Base-by-base conservation (phyloP, 2,888 invertebrate genomes). In the Cabera pusaria region DNA sequence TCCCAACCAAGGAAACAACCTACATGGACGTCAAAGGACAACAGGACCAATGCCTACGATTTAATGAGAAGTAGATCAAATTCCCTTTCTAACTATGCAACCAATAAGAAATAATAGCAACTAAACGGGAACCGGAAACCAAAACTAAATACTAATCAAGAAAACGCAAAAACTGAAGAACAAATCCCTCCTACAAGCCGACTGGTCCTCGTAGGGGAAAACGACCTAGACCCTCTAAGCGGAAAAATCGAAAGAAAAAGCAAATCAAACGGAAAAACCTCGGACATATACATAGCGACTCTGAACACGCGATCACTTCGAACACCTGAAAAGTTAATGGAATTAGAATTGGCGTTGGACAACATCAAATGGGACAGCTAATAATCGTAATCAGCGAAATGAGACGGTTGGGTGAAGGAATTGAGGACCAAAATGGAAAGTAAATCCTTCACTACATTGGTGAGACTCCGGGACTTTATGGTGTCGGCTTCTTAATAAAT, bases 331-430 rank as follows among this genome's bases (percentile, higher is more conserved):
- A 23, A 27, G 20, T 11, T 34, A 16, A 4, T 27, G 16, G 40
- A 40, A 34, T 20, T 56, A 8, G 25, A 47, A 44, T 17, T 44
- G 9, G 48, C 52, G 3, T 22, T 51, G 31, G 19, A 9, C 29
- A 6, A 6, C 8, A 47, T 52, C 31, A 54, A 52, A 40, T 55
- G 46, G 50, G 49, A 56, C 10, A n/a, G n/a, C n/a, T n/a, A n/a
- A 26, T 56, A 3, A 45, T 54, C 3, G 54, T 52, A 0, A 37
- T 58, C 5, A 39, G 49, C 18, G 52, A 55, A 43, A 38, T 53
- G 3, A 49, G 52, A 46, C 46, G 48, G 41, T 1, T n/a, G 23
- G 53, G 50, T 44, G 47, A 38, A 32, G 23, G 31, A 17, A 39
- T 32, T 19, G 0, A 18, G 29, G 36, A 29, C 18, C 23, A 24